Evolutionary conservation across 1,140 invertebrate genomes (phyloP).

Genomic region (Orchesella cincta): DNA sequence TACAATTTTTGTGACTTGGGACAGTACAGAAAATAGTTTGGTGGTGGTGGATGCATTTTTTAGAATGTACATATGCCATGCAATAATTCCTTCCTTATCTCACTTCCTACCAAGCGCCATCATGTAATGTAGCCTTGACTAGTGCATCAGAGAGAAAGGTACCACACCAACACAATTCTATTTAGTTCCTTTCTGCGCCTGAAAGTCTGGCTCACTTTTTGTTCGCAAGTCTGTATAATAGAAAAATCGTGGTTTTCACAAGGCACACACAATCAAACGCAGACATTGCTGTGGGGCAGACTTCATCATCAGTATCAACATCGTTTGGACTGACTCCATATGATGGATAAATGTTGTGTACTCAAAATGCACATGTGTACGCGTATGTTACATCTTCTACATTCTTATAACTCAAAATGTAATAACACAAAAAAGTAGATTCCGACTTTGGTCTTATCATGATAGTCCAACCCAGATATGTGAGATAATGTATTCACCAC

Average conservation of each 20-base stretch:
- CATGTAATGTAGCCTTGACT: no score
- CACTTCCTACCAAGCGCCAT: no score
- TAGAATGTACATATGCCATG: no score
- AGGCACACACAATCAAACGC: not conserved
- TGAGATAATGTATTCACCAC: not conserved
- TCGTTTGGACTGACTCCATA: not conserved
- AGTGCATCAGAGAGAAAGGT: not conserved
- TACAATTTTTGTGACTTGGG: not conserved
- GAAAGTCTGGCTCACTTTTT: no score
- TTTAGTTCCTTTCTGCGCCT: not conserved
- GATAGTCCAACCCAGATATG: not conserved
- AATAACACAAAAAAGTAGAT: not conserved
- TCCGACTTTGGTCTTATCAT: conserved; percentile 4
- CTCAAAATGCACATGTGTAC: not conserved
- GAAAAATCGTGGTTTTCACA: no score
- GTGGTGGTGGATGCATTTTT: not conserved
- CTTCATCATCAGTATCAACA: not conserved
- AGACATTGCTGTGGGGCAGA: not conserved
- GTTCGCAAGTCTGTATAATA: no score
- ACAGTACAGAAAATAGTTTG: not conserved
- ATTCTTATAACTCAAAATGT: not conserved
- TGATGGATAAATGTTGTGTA: not conserved
- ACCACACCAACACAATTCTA: not conserved
- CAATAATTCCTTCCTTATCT: no score
- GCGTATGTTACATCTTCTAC: not conserved